These are phyloP conservation scores for Cosmorhoe ocellata DNA, from an alignment of 2,888 invertebrate genomes.

Conservation along the genomic window DNA sequence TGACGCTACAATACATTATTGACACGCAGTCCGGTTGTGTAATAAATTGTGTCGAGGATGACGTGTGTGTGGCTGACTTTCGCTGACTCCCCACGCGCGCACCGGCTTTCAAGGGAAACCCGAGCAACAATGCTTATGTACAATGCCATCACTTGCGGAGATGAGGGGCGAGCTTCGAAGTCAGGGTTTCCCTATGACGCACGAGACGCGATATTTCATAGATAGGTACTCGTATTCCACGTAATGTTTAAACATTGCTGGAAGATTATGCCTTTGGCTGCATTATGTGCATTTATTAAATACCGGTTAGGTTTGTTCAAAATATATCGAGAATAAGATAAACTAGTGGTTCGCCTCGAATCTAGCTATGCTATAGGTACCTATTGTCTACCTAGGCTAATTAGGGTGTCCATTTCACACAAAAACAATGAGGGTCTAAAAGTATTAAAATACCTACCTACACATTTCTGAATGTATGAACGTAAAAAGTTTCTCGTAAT, in stretches of 20 bases:
- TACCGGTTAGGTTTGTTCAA: slow-evolving; percentile 4
- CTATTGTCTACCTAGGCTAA: no score
- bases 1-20: slow-evolving; percentile 33
- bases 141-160: slow-evolving; percentile 9
- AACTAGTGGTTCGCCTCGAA: no score
- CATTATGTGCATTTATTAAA: slow-evolving; percentile 12
- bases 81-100: slow-evolving; percentile 47
- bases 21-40: slow-evolving; percentile 67
- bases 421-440: no score
- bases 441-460: no score
- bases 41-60: slow-evolving; percentile 62
- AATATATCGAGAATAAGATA: neutral
- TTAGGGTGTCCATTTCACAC: no score
- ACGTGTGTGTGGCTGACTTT: slow-evolving; percentile 67
- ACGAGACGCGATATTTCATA: slow-evolving; percentile 1
- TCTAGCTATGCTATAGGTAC: no score
- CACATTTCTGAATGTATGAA: no score
- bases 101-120: slow-evolving; percentile 55
- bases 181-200: slow-evolving; percentile 60
- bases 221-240: neutral
- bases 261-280: neutral
- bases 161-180: slow-evolving; percentile 8
- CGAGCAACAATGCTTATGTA: slow-evolving; percentile 42
- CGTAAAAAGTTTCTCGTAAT: no score
- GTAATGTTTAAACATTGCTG: slow-evolving; percentile 1